Percentiles rank a stretch among this genome's conserved stretches.
phyloP scores from a whole-genome alignment of 2,888 invertebrate species.

The Scaptomyza parva region DNA sequence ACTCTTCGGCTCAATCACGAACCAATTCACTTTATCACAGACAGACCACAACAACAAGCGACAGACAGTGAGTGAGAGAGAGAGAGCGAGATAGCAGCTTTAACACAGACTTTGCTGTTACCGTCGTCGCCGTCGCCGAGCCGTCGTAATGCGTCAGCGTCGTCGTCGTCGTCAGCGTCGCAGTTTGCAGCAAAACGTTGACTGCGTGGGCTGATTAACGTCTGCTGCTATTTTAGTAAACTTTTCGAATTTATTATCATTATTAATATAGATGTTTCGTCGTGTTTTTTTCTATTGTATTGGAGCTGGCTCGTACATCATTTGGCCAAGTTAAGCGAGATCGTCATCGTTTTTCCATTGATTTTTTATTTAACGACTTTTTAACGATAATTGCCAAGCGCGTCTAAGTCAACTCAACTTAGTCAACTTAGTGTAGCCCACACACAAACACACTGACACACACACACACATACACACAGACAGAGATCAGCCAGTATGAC shows the following conservation, averaged over 20 bases:
- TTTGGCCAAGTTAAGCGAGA: constrained; percentile 54
- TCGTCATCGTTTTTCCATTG: constrained; percentile 56
- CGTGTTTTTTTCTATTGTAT: constrained; percentile 24
- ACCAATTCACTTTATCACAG: constrained; percentile 43
- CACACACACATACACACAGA: constrained; percentile 22
- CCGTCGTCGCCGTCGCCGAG: constrained; percentile 4
- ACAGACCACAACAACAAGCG: constrained; percentile 15
- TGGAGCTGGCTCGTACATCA: constrained; percentile 45
- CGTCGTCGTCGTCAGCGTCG: not conserved
- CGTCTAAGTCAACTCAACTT: constrained; percentile 63
- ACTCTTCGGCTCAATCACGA: constrained; percentile 1
- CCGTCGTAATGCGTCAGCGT: constrained; percentile 10
- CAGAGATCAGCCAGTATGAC: constrained; percentile 24
- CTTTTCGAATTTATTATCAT: constrained; percentile 46
- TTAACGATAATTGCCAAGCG: constrained; percentile 74
- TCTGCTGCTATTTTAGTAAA: constrained; percentile 65
- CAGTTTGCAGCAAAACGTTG: not conserved
- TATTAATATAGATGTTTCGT: constrained; percentile 56
- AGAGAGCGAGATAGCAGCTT: constrained; percentile 7
- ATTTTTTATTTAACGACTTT: constrained; percentile 66
- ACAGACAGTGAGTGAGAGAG: constrained; percentile 6
- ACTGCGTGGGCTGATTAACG: constrained; percentile 58
- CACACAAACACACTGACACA: constrained; percentile 54
- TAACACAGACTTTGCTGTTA: constrained; percentile 12
- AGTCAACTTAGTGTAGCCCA: constrained; percentile 60